phyloP scores from a whole-genome alignment of 2,888 invertebrate genomes.

The Scaptomyza cyrtandrae region DNA sequence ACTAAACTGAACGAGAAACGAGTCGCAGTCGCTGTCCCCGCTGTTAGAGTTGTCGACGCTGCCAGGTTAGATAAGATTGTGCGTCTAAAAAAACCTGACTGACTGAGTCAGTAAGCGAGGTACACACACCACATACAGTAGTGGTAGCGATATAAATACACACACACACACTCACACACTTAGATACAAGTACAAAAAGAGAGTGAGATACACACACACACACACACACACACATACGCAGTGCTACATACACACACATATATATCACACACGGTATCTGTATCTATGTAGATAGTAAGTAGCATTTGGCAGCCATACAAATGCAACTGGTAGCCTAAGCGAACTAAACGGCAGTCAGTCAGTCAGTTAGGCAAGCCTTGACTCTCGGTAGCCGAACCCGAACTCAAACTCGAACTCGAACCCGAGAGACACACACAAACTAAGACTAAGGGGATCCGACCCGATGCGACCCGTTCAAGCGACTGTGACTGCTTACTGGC shows the following conservation, averaged over 20 bases:
- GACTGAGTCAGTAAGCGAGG: constrained; percentile 65
- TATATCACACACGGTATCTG: constrained; percentile 21
- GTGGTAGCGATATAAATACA: constrained; percentile 71
- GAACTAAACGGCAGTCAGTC: constrained; percentile 55
- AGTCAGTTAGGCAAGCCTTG: constrained; percentile 44
- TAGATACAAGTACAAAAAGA: constrained; percentile 1
- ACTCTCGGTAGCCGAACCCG: constrained; percentile 48
- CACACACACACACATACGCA: constrained; percentile 17
- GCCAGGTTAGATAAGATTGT: constrained; percentile 80
- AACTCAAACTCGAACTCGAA: constrained; percentile 19
- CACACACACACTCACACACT: constrained; percentile 26
- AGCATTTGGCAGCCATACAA: constrained; percentile 57
- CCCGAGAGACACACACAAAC: neutral
- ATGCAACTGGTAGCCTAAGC: constrained; percentile 58
- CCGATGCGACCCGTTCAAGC: constrained; percentile 43
- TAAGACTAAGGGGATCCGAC: constrained; percentile 33
- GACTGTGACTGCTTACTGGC: constrained; percentile 65
- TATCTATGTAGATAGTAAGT: constrained; percentile 23
- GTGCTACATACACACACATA: constrained; percentile 13
- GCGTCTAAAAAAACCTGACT: constrained; percentile 76
- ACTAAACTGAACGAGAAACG: constrained; percentile 65
- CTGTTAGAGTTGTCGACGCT: constrained; percentile 50
- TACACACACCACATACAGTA: constrained; percentile 65
- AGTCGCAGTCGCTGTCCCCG: constrained; percentile 56
- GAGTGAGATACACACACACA: constrained; percentile 19